Evolutionary conservation across 2,113 vertebrate species (phyloP).

Genomic region (Perccottus glenii): DNA sequence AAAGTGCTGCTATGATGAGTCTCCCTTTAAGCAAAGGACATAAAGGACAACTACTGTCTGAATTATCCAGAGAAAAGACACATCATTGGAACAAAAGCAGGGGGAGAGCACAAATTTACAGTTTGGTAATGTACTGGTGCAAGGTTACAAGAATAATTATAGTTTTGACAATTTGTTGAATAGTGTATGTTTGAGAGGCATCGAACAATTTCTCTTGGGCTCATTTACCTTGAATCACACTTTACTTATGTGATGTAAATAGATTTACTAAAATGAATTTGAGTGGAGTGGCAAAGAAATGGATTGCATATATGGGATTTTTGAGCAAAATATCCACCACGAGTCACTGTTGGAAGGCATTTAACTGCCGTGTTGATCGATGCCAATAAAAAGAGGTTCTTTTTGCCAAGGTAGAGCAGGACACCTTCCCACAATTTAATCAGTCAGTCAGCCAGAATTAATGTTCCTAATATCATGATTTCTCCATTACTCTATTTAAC

Average conservation of each 20-base stretch:
- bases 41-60: conserved; percentile 66
- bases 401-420: conserved; percentile 71
- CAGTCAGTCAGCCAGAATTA: conserved; percentile 80
- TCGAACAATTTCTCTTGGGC: conserved; percentile 35
- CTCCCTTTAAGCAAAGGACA: conserved; percentile 70
- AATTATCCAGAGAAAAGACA: conserved; percentile 64
- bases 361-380: conserved; percentile 64
- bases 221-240: conserved; percentile 44
- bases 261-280: too few relatives aligned
- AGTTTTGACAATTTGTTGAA: conserved; percentile 57
- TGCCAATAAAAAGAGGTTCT: conserved; percentile 71
- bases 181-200: conserved; percentile 41
- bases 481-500: conserved; percentile 83
- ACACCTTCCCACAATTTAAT: conserved; percentile 81
- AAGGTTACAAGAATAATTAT: conserved; percentile 71
- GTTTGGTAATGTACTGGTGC: conserved; percentile 49
- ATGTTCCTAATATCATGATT: conserved; percentile 81
- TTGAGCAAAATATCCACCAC: conserved; percentile 43
- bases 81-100: conserved; percentile 49
- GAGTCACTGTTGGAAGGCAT: conserved; percentile 54
- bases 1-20: conserved; percentile 57
- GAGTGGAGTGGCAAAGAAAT: conserved; percentile 3
- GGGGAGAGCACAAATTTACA: conserved; percentile 39
- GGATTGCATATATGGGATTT: conserved; percentile 26
- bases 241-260: neutral